Conservation (phyloP, 2,113 vertebrate species). For the Struthio camelus region DNA sequence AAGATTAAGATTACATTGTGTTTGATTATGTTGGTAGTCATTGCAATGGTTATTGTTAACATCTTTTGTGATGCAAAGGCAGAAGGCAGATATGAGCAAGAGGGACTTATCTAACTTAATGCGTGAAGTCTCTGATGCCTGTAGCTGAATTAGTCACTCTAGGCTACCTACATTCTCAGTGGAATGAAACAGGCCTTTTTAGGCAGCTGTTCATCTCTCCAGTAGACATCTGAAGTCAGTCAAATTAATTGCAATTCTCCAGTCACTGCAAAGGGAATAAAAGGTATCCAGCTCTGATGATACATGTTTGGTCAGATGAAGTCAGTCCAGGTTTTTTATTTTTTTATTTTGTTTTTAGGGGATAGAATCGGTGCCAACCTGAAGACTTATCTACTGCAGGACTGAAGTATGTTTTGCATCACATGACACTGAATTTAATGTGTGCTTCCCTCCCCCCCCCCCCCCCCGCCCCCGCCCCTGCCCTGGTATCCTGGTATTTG, state of each 20-base stretch:
- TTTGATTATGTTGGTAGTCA: neutral
- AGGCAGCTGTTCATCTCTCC: neutral
- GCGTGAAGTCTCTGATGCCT: neutral
- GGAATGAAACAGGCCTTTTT: neutral
- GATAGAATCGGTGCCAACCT: neutral
- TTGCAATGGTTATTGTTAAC: neutral
- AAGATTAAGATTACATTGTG: neutral
- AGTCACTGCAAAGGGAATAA: neutral
- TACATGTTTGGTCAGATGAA: neutral
- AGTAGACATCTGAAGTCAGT: neutral
- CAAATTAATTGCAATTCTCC: neutral
- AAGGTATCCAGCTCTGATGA: neutral
- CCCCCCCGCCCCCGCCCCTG: no score
- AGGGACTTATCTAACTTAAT: neutral
- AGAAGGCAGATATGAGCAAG: neutral
- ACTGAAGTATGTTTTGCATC: neutral
- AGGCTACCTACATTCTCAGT: neutral
- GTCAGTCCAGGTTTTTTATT: neutral
- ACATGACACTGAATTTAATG: neutral
- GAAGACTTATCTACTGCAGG: neutral
- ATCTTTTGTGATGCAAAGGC: neutral
- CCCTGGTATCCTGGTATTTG: no score
- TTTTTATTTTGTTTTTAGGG: neutral
- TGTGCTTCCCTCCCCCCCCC: neutral
- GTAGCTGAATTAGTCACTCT: neutral